phyloP scores from a whole-genome alignment of 2,888 invertebrate genomes.

The Netelia melanura region DNA sequence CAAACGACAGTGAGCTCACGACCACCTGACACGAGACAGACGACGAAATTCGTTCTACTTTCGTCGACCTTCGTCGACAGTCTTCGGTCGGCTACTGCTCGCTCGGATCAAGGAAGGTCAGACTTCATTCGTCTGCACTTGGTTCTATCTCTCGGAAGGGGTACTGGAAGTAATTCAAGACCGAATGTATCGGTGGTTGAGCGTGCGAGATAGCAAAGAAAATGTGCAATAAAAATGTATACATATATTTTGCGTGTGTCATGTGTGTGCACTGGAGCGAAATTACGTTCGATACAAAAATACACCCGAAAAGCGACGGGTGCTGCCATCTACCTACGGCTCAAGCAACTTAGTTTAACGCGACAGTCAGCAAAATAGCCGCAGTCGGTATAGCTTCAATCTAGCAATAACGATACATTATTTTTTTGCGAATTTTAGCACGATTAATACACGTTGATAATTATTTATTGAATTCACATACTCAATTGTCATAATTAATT shows the following conservation, averaged over 20 bases:
- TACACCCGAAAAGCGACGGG: not conserved
- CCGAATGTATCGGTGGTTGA: not conserved
- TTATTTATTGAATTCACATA: too few species aligned
- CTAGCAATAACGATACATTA: too few species aligned
- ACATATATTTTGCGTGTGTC: not conserved
- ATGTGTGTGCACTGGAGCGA: not conserved
- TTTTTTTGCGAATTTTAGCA: too few species aligned
- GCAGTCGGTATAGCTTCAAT: not conserved
- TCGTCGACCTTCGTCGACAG: conserved; percentile 48
- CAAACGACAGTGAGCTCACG: not conserved
- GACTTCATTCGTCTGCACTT: not conserved
- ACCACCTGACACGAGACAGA: conserved; percentile 53
- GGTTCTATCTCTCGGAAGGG: not conserved
- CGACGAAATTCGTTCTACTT: conserved; percentile 24
- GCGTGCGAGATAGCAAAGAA: not conserved
- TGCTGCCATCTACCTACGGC: conserved; percentile 11
- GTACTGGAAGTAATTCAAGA: conserved; percentile 20
- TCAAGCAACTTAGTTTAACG: not conserved
- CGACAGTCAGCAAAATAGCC: not conserved
- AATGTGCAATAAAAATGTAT: not conserved
- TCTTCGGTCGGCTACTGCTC: conserved; percentile 34
- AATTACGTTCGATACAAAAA: conserved; percentile 8
- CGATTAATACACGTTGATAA: too few species aligned
- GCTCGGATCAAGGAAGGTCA: conserved; percentile 44
- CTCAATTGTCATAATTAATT: too few species aligned